Percentiles rank a stretch among this genome's conserved stretches.
Evolutionary conservation across 2,888 invertebrate genomes (phyloP).

Genomic region (Drosophila leonis): DNA sequence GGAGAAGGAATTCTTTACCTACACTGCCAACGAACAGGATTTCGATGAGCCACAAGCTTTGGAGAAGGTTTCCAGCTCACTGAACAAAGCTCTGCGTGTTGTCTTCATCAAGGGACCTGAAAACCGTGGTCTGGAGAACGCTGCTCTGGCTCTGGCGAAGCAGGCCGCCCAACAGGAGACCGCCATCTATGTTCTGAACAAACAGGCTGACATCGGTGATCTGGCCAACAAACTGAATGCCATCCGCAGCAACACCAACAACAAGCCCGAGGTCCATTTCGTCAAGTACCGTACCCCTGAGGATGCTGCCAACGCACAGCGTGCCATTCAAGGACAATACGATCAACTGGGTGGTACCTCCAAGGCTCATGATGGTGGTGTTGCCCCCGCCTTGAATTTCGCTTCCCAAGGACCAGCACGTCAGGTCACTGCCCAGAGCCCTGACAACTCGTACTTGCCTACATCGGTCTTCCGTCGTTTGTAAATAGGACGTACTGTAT

Average conservation of each 20-base stretch:
- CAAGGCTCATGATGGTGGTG: conserved; percentile 66
- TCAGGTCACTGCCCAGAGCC: conserved; percentile 53
- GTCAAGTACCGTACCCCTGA: conserved; percentile 78
- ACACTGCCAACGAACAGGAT: conserved; percentile 72
- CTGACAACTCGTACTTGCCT: conserved; percentile 73
- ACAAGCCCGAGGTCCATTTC: conserved; percentile 79
- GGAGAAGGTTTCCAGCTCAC: conserved; percentile 59
- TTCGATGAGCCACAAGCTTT: conserved; percentile 64
- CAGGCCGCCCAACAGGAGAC: conserved; percentile 77
- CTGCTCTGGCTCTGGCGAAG: conserved; percentile 75
- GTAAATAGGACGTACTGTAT: conserved; percentile 38
- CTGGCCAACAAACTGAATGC: conserved; percentile 72
- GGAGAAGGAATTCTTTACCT: conserved; percentile 76
- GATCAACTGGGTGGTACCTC: conserved; percentile 66
- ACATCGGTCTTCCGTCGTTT: conserved; percentile 77
- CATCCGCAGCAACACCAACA: conserved; percentile 67
- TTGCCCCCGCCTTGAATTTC: conserved; percentile 76
- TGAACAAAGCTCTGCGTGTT: conserved; percentile 76
- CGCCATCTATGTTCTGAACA: conserved; percentile 78
- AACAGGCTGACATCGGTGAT: conserved; percentile 72
- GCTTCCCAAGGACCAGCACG: conserved; percentile 68
- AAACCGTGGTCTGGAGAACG: conserved; percentile 74
- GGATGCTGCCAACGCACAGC: conserved; percentile 78
- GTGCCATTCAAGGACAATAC: conserved; percentile 73
- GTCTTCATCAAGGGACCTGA: conserved; percentile 80